Evolutionary conservation across 1,140 invertebrate genomes (phyloP).

Genomic region (Bombyx mandarina): DNA sequence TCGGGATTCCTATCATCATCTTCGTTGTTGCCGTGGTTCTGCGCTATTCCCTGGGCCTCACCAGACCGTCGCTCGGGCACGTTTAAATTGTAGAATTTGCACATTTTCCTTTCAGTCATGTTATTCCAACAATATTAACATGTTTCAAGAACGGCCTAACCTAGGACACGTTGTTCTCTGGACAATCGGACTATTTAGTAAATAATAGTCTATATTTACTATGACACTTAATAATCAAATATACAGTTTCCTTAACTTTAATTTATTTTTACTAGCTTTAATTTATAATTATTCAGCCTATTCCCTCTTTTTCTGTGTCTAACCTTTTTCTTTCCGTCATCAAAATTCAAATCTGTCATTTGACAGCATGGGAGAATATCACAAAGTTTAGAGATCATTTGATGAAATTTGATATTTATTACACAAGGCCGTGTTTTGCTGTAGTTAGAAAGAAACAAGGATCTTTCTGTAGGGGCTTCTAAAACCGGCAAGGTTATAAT

Average conservation of each 20-base stretch:
- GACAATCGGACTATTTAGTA: conserved; percentile 31
- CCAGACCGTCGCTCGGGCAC: conserved; percentile 62
- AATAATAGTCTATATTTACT: conserved; percentile 17
- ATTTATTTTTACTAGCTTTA: conserved; percentile 37
- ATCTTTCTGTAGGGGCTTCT: conserved; percentile 1
- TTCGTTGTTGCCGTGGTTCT: conserved; percentile 42
- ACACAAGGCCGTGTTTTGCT: no score
- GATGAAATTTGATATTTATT: no score
- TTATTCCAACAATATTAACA: conserved; percentile 61
- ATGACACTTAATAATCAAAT: conserved; percentile 26
- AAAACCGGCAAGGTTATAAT: neutral
- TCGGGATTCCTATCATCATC: conserved; percentile 52
- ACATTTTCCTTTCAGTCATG: conserved; percentile 69
- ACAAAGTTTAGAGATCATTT: neutral
- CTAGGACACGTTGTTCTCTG: conserved; percentile 61
- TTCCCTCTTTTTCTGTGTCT: conserved; percentile 65
- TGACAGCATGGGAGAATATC: conserved; percentile 31
- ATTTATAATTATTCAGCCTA: conserved; percentile 45
- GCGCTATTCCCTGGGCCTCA: conserved; percentile 28
- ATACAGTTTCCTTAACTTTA: conserved; percentile 23
- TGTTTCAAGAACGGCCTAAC: conserved; percentile 66
- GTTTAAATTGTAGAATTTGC: conserved; percentile 69
- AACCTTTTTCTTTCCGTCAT: conserved; percentile 70
- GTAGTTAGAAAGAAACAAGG: neutral
- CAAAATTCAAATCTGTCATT: conserved; percentile 65